phyloP scores from a whole-genome alignment of 2,797 vertebrate species.

The Myoxocephalus aenaeus region DNA sequence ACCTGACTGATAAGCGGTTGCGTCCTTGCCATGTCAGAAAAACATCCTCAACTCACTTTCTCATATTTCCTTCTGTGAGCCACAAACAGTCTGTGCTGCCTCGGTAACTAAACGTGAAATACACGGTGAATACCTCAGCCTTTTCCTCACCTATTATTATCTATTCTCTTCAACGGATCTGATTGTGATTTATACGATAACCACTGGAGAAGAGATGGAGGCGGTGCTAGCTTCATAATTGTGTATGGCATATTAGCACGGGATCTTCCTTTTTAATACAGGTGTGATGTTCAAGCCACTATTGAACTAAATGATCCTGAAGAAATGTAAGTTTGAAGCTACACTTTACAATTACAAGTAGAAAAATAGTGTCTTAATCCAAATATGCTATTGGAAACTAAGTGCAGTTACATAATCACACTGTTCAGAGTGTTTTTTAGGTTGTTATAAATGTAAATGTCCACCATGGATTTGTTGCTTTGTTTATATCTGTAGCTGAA shows the following conservation, averaged over 20 bases:
- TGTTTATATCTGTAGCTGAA: background rate
- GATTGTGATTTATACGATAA: background rate
- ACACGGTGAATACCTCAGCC: background rate
- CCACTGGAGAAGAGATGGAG: background rate
- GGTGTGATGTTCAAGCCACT: background rate
- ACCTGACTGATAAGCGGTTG: conserved; percentile 74
- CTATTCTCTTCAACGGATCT: background rate
- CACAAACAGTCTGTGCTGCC: conserved; percentile 7
- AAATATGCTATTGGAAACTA: background rate
- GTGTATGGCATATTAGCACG: background rate
- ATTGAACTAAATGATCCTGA: background rate
- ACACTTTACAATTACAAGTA: background rate
- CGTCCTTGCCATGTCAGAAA: conserved; percentile 67
- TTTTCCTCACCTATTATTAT: background rate
- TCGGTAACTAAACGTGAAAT: background rate
- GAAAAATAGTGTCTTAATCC: background rate
- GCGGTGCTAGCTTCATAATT: background rate
- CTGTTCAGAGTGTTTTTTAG: background rate
- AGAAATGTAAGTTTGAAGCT: too few relatives aligned
- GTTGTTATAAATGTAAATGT: background rate
- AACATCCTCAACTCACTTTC: conserved; percentile 61
- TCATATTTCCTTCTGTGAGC: conserved; percentile 29
- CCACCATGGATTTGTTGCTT: background rate
- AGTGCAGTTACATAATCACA: background rate
- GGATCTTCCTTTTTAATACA: background rate